Conservation (phyloP, 1,140 invertebrate genomes). For the Cheumatopsyche charites region DNA sequence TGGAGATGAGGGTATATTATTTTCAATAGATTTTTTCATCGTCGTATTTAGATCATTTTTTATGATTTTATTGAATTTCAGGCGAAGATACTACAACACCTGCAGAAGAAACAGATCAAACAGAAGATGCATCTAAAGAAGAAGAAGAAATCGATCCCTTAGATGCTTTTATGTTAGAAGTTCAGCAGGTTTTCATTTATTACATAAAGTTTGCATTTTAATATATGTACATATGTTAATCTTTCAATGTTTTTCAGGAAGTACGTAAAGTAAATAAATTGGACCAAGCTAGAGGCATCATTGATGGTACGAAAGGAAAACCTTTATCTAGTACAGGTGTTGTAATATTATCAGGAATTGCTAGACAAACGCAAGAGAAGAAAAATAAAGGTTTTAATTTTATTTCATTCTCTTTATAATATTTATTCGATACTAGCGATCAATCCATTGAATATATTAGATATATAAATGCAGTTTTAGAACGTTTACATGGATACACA, state of each 20-base stretch:
- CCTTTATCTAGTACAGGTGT: conserved; percentile 63
- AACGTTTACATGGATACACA: too few species aligned
- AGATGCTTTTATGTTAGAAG: conserved; percentile 94
- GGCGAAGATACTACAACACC: background rate
- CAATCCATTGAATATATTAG: background rate
- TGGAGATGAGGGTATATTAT: conserved; percentile 68
- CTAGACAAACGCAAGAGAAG: conserved; percentile 75
- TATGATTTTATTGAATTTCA: conserved; percentile 16
- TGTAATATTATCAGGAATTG: conserved; percentile 87
- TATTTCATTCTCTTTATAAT: background rate
- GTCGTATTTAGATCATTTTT: conserved; percentile 26
- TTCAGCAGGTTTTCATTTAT: conserved; percentile 55
- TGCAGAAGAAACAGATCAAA: background rate
- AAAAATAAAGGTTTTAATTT: conserved; percentile 68
- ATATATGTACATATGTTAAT: background rate
- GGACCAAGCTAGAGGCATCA: conserved; percentile 61
- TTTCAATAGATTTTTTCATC: background rate
- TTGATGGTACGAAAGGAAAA: conserved; percentile 57
- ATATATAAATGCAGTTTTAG: background rate
- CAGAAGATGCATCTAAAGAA: conserved; percentile 56
- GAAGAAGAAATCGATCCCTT: conserved; percentile 90
- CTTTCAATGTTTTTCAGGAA: conserved; percentile 64
- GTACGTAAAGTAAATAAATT: conserved; percentile 89
- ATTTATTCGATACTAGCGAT: background rate
- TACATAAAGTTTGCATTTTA: background rate